These are phyloP conservation scores for Micromesistius poutassou DNA, from an alignment of 2,797 vertebrate species.

Conservation along the genomic window DNA sequence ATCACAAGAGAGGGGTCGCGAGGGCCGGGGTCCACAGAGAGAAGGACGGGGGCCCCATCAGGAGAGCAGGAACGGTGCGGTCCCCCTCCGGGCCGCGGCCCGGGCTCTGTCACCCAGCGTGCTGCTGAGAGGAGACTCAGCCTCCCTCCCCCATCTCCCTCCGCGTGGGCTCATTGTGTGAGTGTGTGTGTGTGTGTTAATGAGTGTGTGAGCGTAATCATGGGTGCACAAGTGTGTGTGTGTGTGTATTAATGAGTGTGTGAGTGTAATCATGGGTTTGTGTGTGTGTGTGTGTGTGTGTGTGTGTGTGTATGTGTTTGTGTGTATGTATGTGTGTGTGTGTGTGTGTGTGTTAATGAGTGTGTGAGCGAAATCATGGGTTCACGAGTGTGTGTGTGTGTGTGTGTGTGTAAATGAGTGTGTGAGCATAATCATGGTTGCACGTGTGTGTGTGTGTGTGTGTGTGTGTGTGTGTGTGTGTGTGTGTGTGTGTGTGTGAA, in stretches of 20 bases:
- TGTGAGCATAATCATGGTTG: neutral
- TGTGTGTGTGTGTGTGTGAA: neutral
- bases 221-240: neutral
- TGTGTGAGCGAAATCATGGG: neutral
- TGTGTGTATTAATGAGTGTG: conserved; percentile 6
- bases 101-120: too few relatives aligned
- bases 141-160: neutral
- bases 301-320: neutral
- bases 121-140: too few relatives aligned
- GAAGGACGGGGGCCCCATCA: too few relatives aligned
- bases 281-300: too few relatives aligned
- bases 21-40: too few relatives aligned
- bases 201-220: too few relatives aligned
- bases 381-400: neutral
- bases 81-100: too few relatives aligned
- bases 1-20: neutral
- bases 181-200: too few relatives aligned
- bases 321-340: conserved; percentile 8
- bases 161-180: neutral
- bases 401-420: neutral
- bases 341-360: conserved; percentile 7
- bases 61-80: too few relatives aligned
- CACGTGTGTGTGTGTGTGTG: too few relatives aligned
- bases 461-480: neutral
- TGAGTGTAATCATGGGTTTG: neutral